phyloP scores from a whole-genome alignment of 2,888 invertebrate species.

The Nomada ferruginata region DNA sequence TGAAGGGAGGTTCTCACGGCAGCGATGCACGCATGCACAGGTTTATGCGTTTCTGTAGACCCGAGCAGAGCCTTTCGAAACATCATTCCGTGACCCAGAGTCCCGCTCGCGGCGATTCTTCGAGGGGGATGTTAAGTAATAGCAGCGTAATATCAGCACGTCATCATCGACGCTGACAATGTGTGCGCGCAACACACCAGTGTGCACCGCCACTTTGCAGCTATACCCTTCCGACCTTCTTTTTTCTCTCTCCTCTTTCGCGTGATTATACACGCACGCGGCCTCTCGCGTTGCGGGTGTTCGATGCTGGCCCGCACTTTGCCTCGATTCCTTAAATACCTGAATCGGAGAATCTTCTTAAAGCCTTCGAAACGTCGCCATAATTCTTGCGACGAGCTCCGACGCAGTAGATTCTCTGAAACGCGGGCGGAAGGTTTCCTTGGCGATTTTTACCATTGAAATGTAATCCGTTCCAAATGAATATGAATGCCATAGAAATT shows the following conservation, averaged over 20 bases:
- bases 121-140: slow-evolving; percentile 71
- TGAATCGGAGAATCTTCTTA: not conserved
- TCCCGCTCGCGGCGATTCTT: slow-evolving; percentile 25
- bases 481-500: no score
- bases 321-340: not conserved
- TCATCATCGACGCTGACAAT: slow-evolving; percentile 67
- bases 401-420: not conserved
- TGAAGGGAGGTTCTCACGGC: slow-evolving; percentile 53
- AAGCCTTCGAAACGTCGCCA: not conserved
- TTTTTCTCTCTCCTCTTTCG: slow-evolving; percentile 10
- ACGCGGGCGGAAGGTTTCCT: no score
- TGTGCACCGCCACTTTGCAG: slow-evolving; percentile 60
- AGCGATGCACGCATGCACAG: not conserved
- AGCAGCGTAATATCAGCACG: slow-evolving; percentile 73
- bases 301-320: slow-evolving; percentile 23
- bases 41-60: slow-evolving; percentile 31
- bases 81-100: slow-evolving; percentile 56
- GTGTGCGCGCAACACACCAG: slow-evolving; percentile 37
- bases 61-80: slow-evolving; percentile 28
- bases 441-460: no score
- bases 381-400: not conserved
- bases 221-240: slow-evolving; percentile 13
- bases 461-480: no score
- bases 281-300: slow-evolving; percentile 51
- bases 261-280: slow-evolving; percentile 62